Evolutionary conservation across 2,888 invertebrate genomes (phyloP).

Genomic region (Stenchaetothrips biformis): DNA sequence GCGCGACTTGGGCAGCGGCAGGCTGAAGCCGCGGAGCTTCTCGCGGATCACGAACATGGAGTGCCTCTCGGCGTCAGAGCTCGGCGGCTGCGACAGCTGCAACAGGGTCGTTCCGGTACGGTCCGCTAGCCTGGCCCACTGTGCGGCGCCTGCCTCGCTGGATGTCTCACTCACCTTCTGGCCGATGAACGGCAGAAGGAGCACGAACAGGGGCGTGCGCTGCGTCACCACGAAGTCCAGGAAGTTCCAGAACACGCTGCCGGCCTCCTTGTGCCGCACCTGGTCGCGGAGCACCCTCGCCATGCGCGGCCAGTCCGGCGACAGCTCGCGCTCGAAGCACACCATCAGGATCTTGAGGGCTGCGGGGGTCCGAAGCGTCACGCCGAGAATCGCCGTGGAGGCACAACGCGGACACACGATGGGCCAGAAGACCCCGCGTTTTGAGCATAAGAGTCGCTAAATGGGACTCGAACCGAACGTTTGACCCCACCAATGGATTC

Average conservation of each 20-base stretch:
- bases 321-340: slow-evolving; percentile 89
- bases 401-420: no score
- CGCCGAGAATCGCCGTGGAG: no score
- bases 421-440: no score
- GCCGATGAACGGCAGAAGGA: slow-evolving; percentile 87
- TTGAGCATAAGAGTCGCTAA: no score
- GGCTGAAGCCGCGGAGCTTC: slow-evolving; percentile 70
- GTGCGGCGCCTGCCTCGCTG: slow-evolving; percentile 42
- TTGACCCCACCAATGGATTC: no score
- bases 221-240: slow-evolving; percentile 93
- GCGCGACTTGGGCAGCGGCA: slow-evolving; percentile 77
- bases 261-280: slow-evolving; percentile 70
- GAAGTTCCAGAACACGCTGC: slow-evolving; percentile 90
- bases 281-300: slow-evolving; percentile 73
- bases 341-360: slow-evolving; percentile 93
- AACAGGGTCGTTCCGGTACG: no score
- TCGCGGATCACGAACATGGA: slow-evolving; percentile 82
- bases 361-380: slow-evolving; percentile 41
- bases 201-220: slow-evolving; percentile 84
- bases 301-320: slow-evolving; percentile 89
- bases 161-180: slow-evolving; percentile 62
- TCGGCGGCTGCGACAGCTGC: slow-evolving; percentile 71
- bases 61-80: slow-evolving; percentile 77
- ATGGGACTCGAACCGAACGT: no score
- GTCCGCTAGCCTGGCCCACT: slow-evolving; percentile 42